Evolutionary conservation across 1,140 invertebrate genomes (phyloP), one percentile per base, ranked within the genome.

Genomic region (Drosophila ficusphila): DNA sequence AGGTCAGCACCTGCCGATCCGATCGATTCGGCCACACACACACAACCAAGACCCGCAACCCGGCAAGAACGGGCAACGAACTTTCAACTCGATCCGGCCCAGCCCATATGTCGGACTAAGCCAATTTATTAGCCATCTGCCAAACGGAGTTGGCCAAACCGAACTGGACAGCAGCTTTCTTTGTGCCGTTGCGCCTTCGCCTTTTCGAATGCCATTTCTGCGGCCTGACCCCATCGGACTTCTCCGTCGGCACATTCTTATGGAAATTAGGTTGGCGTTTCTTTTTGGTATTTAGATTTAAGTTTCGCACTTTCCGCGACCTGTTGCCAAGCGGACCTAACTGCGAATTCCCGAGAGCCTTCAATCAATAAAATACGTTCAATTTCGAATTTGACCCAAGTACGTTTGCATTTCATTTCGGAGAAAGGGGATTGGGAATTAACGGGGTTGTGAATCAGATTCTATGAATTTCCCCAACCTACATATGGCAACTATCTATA

Each of bases 221-320:
- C 6, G 33, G 51, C 38, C 79, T 85, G 81, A 86, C 81, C 79
- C 77, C 73, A 49, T 79, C 85, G 79, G 76, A 86, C 81, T 79
- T 69, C 54, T 54, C 29, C 54, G 19, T 25, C 0, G 52, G 47
- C 52, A 58, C 56, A 79, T 76, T 79, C 75, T 81, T 85, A 85
- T 85, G 79, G 72, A 64, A 85, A 85, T 85, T 62, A 67, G 14
- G 21, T 23, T 14, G 29, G 25, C 38, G 60, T 64, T 64, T 61
- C 27, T 51, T 33, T 47, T 60, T 58, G 9, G 4, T 31, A n/a
- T 44, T 46, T 46, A 9, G 44, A 42, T 73, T 47, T 69, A n/a
- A n/a, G n/a, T n/a, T 25, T 25, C 12, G 19, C 14, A 47, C 19
- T 27, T 31, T 7, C 1, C 16, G 25, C 1, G 1, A 4, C 34